phyloP scores from a whole-genome alignment of 2,888 invertebrate species.

The Lysandra bellargus region DNA sequence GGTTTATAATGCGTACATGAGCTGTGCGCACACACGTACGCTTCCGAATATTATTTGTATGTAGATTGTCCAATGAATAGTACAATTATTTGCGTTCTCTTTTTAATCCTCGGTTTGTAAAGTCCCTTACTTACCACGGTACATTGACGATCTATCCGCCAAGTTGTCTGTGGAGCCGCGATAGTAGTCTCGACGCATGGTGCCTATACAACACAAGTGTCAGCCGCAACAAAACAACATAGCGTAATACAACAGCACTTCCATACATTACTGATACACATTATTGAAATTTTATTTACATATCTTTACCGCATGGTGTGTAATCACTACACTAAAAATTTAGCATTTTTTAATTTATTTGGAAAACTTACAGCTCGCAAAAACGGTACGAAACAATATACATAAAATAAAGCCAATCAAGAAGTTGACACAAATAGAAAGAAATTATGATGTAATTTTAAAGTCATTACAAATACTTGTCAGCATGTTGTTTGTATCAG shows the following conservation, averaged over 20 bases:
- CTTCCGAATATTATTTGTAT: no score
- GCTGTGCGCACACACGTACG: neutral
- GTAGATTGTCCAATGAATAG: no score
- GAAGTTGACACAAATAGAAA: no score
- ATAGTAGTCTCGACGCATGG: slow-evolving; percentile 94
- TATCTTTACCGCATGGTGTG: no score
- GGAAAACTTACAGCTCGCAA: no score
- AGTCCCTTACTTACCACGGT: slow-evolving; percentile 82
- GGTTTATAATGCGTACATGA: neutral
- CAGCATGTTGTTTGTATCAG: neutral
- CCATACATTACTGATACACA: neutral
- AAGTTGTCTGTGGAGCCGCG: slow-evolving; percentile 95
- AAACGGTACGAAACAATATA: no score
- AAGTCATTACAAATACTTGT: neutral
- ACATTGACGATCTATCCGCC: slow-evolving; percentile 85
- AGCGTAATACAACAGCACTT: slow-evolving; percentile 4
- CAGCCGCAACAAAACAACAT: slow-evolving; percentile 31
- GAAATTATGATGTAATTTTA: no score
- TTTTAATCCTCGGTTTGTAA: neutral
- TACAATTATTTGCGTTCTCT: neutral
- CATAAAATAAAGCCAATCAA: no score
- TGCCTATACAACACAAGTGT: slow-evolving; percentile 48
- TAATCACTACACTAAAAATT: no score
- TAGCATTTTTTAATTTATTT: no score
- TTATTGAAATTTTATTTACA: neutral